Base-by-base conservation (phyloP, 2,113 vertebrate genomes). In the Triplophysa dalaica region DNA sequence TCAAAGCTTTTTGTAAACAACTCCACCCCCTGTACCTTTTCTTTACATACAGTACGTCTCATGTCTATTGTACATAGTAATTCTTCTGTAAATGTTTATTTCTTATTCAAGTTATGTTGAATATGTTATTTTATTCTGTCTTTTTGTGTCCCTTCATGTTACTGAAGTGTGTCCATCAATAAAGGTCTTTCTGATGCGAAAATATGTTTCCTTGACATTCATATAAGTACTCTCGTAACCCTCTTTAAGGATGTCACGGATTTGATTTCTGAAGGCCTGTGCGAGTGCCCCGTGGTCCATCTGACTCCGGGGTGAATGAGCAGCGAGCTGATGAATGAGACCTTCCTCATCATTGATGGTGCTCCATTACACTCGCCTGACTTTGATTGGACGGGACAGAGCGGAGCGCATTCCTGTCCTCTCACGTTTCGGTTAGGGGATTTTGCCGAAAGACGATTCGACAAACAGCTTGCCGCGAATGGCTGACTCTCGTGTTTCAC, bases 341-440 rank as follows among this genome's bases (percentile, higher is more conserved):
- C 66, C 78, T 77, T 48, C 19, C 81, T 85, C 85, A 78, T 89
- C 83, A 11, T 24, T 45, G 65, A 60, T 38, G 70, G 58, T 70
- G 48, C 74, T 65, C 67, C 21, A 21, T 24, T 19, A 41, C 64
- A 73, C 26, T 50, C 66, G 54, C 45, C 65, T 16, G 67, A 22
- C 22, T 17, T 43, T 13, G 64, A 63, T 82, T 68, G 84, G 78
- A 11, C 13, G 26, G 38, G 77, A 41, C 84, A 33, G 83, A 13
- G 74, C 70, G 84, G 78, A 26, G 69, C 78, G 52, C 88, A 91
- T 91, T 78, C 89, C 84, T 77, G 58, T 54, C 0, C 72, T 83
- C 81, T 91, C 85, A 52, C 17, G 58, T 92, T 90, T 87, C 90
- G 84, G 82, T 19, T 9, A 69, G 14, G 85, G 82, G 87, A 88